Conservation (phyloP, 2,113 vertebrate species). For the Trichomycterus rosablanca region DNA sequence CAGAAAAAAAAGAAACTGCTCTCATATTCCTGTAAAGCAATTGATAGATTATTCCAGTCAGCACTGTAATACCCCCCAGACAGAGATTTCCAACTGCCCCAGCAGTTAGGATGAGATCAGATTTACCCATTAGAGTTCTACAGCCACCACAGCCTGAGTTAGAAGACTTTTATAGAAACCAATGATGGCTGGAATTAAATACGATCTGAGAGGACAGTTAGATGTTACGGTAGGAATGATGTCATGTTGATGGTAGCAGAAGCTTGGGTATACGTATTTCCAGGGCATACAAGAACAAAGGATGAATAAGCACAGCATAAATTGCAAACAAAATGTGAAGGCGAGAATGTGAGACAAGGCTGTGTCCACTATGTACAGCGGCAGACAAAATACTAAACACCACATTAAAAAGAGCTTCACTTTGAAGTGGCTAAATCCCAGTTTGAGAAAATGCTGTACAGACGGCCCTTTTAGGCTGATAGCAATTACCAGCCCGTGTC, state of each 20-base stretch:
- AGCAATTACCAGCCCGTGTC: too few species aligned
- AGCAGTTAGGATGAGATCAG: constrained; percentile 46
- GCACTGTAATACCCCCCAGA: constrained; percentile 10
- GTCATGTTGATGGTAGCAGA: constrained; percentile 28
- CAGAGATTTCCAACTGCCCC: constrained; percentile 29
- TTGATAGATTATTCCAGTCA: constrained; percentile 17
- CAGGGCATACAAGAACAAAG: too few species aligned
- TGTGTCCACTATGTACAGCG: too few species aligned
- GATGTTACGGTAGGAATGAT: constrained; percentile 37
- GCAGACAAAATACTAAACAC: too few species aligned
- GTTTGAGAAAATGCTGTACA: too few species aligned
- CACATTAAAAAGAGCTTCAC: too few species aligned
- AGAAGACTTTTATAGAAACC: constrained; percentile 42
- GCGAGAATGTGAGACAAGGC: too few species aligned
- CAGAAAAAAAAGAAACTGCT: not conserved
- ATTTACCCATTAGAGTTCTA: constrained; percentile 50
- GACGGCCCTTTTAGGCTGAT: too few species aligned
- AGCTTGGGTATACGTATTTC: not conserved
- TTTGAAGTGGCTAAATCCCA: too few species aligned
- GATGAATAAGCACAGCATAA: too few species aligned
- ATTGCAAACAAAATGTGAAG: too few species aligned
- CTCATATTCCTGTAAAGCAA: constrained; percentile 19
- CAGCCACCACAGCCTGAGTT: constrained; percentile 45
- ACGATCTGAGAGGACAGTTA: constrained; percentile 8
- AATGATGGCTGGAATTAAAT: constrained; percentile 34